Percentiles rank a stretch among this genome's conserved stretches.
Conservation (phyloP, 2,888 invertebrate genomes). For the Atethmia centrago region DNA sequence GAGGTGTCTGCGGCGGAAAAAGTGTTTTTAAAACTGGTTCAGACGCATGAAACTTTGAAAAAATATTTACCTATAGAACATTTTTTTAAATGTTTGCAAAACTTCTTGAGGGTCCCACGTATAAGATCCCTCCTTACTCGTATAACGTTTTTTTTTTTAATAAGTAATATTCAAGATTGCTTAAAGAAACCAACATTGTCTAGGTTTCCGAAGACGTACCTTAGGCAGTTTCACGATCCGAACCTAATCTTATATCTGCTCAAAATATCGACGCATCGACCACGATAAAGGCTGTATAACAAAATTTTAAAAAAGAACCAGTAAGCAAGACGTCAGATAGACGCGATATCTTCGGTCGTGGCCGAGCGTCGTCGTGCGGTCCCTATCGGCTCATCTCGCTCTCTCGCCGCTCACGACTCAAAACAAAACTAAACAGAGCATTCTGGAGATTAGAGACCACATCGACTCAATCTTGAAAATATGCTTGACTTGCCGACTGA, state of each 20-base stretch:
- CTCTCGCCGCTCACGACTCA: conserved; percentile 71
- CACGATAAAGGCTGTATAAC: conserved; percentile 72
- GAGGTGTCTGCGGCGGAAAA: no score
- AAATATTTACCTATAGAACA: no score
- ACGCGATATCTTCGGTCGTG: conserved; percentile 74
- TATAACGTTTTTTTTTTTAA: no score
- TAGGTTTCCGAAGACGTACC: conserved; percentile 1
- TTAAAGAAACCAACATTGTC: neutral
- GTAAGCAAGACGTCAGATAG: conserved; percentile 74
- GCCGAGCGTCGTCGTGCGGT: conserved; percentile 67
- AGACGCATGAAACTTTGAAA: no score
- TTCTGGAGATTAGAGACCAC: conserved; percentile 66
- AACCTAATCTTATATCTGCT: conserved; percentile 37
- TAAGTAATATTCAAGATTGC: neutral
- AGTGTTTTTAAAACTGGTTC: no score
- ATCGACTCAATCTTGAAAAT: conserved; percentile 64
- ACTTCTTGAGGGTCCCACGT: no score
- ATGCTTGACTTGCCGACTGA: conserved; percentile 50
- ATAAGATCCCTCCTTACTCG: no score
- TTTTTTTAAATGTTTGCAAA: no score
- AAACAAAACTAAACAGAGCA: conserved; percentile 70
- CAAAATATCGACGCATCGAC: conserved; percentile 68
- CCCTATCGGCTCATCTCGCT: conserved; percentile 76
- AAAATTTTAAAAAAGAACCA: conserved; percentile 73
- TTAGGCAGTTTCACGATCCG: conserved; percentile 20